phyloP scores from a whole-genome alignment of 2,113 vertebrate species.

The Erythrolamprus reginae region DNA sequence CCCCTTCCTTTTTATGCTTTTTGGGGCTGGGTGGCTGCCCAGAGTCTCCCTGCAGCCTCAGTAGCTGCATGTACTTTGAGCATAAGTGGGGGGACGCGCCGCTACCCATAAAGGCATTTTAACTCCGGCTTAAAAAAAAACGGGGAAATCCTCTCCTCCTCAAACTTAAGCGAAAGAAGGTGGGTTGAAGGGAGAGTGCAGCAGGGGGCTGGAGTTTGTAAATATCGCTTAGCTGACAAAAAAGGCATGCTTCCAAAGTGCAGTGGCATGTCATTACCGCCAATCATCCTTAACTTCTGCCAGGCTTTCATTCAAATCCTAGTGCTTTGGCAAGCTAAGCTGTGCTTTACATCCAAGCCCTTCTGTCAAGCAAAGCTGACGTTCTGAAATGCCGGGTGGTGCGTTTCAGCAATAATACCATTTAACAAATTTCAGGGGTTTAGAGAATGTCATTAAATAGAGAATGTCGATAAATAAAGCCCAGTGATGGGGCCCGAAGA shows the following conservation, averaged over 20 bases:
- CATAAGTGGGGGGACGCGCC: background rate
- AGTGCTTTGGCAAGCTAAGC: constrained; percentile 21
- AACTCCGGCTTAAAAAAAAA: constrained; percentile 27
- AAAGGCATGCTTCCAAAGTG: constrained; percentile 34
- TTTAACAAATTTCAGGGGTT: constrained; percentile 12
- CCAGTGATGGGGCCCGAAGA: background rate
- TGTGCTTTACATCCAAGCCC: constrained; percentile 19
- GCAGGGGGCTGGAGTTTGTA: background rate
- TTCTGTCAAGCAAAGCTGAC: constrained; percentile 41
- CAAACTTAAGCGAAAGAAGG: constrained; percentile 25
- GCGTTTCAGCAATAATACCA: background rate
- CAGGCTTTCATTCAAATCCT: constrained; percentile 42
- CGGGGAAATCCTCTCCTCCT: background rate
- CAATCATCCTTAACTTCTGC: constrained; percentile 51
- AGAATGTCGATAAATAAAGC: constrained; percentile 13
- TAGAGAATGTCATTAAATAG: constrained; percentile 21
- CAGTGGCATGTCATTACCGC: constrained; percentile 25
- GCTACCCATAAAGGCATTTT: background rate
- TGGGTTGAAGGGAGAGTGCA: background rate
- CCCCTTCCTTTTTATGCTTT: background rate
- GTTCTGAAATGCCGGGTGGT: background rate
- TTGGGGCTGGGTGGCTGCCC: background rate
- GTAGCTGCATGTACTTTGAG: too few species aligned
- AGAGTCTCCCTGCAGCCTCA: background rate
- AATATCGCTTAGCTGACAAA: constrained; percentile 18